A percentile compares a stretch with the other conserved stretches of the same genome.
These are phyloP conservation scores for Gymnothorax reevesii DNA, from an alignment of 2,797 vertebrate genomes.

Conservation along the genomic window DNA sequence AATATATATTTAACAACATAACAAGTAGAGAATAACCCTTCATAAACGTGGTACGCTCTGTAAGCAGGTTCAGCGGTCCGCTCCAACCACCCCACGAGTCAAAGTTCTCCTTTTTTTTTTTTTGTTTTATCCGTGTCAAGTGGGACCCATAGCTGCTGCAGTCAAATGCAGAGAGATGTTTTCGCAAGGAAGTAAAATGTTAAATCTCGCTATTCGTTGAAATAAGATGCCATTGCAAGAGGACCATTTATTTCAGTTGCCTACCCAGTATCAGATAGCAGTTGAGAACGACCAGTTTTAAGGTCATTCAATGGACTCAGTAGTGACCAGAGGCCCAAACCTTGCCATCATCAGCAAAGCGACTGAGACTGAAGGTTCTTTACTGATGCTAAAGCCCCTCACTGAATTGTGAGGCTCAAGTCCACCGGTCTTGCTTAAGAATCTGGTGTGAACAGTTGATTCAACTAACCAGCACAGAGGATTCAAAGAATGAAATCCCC, in stretches of 20 bases:
- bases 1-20: not conserved
- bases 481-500: not conserved
- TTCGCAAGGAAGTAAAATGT: not conserved
- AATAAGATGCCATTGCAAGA: not conserved
- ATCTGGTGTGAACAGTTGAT: not conserved
- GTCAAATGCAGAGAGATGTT: not conserved
- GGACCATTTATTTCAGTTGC: not conserved
- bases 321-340: not conserved
- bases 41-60: conserved; percentile 65
- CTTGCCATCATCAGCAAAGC: conserved; percentile 23
- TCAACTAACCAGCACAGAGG: not conserved
- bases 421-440: not conserved
- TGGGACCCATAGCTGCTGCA: not conserved
- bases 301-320: conserved; percentile 21
- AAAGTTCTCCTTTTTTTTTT: conserved; percentile 50
- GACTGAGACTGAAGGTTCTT: conserved; percentile 13
- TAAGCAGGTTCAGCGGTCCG: conserved; percentile 77
- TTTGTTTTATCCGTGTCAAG: not conserved
- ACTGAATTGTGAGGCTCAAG: conserved; percentile 7
- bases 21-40: not conserved
- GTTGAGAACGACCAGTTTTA: conserved; percentile 1
- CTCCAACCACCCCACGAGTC: conserved; percentile 61
- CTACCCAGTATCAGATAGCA: not conserved
- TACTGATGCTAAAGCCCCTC: not conserved
- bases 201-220: not conserved